Evolutionary conservation across 2,888 invertebrate species (phyloP).

Genomic region (Loripinus fragilis): DNA sequence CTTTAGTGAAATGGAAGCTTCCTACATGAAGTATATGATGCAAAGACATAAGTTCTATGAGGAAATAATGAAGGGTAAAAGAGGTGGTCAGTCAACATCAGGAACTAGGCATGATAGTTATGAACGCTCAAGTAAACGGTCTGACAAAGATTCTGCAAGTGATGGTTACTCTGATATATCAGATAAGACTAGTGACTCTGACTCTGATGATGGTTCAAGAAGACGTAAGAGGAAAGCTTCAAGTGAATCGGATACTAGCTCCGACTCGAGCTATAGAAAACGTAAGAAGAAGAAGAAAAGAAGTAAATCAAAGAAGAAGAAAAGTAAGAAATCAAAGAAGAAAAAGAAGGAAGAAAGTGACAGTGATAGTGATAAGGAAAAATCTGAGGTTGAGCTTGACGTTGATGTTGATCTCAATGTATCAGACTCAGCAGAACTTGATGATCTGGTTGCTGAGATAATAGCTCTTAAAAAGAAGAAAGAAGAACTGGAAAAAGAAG

Average conservation of each 20-base stretch:
- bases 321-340: constrained; percentile 5
- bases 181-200: constrained; percentile 12
- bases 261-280: background rate
- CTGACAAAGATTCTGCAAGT: background rate
- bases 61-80: constrained; percentile 4
- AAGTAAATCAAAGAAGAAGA: background rate
- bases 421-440: constrained; percentile 2
- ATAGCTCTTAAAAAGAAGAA: constrained; percentile 15
- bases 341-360: constrained; percentile 19
- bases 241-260: background rate
- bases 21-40: constrained; percentile 11
- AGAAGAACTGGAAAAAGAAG: constrained; percentile 8
- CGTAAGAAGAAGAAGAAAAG: background rate
- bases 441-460: constrained; percentile 17
- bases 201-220: background rate
- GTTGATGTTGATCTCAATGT: constrained; percentile 10
- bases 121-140: background rate
- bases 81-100: constrained; percentile 1
- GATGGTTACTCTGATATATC: constrained; percentile 2
- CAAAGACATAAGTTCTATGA: constrained; percentile 11
- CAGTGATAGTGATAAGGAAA: constrained; percentile 8
- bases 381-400: constrained; percentile 11
- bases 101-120: background rate
- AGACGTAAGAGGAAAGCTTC: background rate
- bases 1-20: constrained; percentile 14